Conservation (phyloP, 2,888 invertebrate genomes). For the Schizotus pectinicornis region DNA sequence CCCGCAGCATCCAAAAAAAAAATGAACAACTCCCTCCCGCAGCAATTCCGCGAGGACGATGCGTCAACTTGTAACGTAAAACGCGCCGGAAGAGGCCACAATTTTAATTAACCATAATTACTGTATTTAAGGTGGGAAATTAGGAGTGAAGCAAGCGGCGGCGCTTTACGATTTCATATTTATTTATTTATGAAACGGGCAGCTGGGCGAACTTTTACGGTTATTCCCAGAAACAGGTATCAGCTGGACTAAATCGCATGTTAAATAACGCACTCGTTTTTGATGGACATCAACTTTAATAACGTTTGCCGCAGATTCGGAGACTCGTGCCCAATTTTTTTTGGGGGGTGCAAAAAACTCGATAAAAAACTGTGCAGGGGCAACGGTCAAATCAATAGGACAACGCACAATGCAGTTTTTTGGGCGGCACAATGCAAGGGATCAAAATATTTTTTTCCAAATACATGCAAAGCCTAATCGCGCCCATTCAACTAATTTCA, state of each 20-base stretch:
- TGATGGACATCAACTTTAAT: constrained; percentile 7
- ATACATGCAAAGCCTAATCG: constrained; percentile 49
- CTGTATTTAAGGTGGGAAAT: too few species aligned
- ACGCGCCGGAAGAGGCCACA: background rate
- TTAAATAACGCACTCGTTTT: constrained; percentile 11
- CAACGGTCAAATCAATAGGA: constrained; percentile 53
- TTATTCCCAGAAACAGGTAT: background rate
- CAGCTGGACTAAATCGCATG: background rate
- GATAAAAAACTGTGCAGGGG: constrained; percentile 48
- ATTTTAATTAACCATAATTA: background rate
- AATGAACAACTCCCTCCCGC: background rate
- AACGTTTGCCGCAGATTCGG: constrained; percentile 14
- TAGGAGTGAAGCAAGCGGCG: too few species aligned
- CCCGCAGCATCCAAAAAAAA: background rate
- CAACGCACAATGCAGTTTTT: constrained; percentile 43
- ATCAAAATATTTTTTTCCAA: constrained; percentile 50
- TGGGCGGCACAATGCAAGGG: constrained; percentile 37
- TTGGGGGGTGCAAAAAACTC: constrained; percentile 6
- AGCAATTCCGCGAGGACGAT: background rate
- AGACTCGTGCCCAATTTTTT: constrained; percentile 21
- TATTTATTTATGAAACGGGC: constrained; percentile 12
- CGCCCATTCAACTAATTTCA: constrained; percentile 43
- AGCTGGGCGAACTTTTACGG: constrained; percentile 21
- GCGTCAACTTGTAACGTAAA: background rate
- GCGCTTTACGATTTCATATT: too few species aligned